Evolutionary conservation across 2,113 vertebrate genomes (phyloP), one percentile per base, ranked within the genome.

Genomic region (Dipodomys stephensi): DNA sequence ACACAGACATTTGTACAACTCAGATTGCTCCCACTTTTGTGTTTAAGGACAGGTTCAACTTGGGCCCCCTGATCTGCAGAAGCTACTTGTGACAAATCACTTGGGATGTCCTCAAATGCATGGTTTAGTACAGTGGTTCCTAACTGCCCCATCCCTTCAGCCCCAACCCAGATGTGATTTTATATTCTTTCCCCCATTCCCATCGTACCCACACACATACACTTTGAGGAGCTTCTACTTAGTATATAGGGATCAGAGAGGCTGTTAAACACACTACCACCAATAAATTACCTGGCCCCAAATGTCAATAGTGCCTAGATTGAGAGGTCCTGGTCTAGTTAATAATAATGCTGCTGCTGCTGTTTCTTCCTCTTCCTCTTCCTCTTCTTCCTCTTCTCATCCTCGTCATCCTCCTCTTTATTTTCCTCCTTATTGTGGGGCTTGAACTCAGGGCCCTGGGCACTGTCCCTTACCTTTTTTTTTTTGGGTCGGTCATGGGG

Each of bases 1-100:
- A 93, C 77, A 81, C 57, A 93, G 73, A 8, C 62, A 44, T 87
- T 87, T 94, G 91, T 93, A 76, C 2, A 77, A 78, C 90, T 95
- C 84, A 90, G 86, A 95, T 64, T 68, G 72, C n/a, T 46, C 13
- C 81, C 46, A 57, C 60, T 94, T 91, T 76, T 27, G 20, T 72
- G 91, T 83, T 87, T 84, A 90, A 90, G 57, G 22, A 69, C 73
- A 76, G 86, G 71, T 57, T 53, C 57, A 80, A 49, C 46, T 28
- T 65, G 28, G 72, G 46, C 15, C 28, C 20, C 69, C 44, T 57
- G 16, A 72, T 87, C 57, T 35, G 32, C 30, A 68, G 44, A 69
- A 44, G 25, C 83, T 73, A 49, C 64, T 82, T 91, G 77, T 83
- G 79, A 83, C 62, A 87, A 79, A 89, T 39, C 3, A 80, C 87